A percentile compares a stretch with the other conserved stretches of the same genome.
These are phyloP conservation scores for Elanus axillaris DNA, from an alignment of 2,113 vertebrate genomes.

Conservation along the genomic window DNA sequence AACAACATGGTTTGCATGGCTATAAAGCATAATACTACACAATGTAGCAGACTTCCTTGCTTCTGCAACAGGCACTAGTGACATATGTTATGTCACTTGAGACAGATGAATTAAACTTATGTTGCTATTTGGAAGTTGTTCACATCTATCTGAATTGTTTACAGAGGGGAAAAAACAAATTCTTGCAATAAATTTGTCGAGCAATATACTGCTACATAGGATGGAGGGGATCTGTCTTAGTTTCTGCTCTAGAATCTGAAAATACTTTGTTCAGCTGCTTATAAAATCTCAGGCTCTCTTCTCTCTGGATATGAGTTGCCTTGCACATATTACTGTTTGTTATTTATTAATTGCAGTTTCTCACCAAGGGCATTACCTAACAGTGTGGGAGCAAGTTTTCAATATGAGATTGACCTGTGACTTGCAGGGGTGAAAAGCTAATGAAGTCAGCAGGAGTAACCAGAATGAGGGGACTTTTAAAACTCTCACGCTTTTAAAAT, in stretches of 20 bases:
- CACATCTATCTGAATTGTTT: constrained; percentile 57
- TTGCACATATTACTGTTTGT: background rate
- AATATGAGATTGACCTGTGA: background rate
- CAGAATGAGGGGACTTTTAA: background rate
- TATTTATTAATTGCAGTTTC: constrained; percentile 48
- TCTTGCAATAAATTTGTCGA: constrained; percentile 40
- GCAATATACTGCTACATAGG: background rate
- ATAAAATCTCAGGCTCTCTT: background rate
- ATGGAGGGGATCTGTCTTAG: background rate
- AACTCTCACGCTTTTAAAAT: background rate
- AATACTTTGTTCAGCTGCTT: background rate
- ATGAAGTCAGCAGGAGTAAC: background rate
- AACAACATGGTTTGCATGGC: background rate
- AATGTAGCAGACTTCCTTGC: background rate
- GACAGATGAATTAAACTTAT: constrained; percentile 61
- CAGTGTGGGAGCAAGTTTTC: background rate
- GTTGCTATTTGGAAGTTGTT: constrained; percentile 51
- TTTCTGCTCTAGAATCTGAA: background rate
- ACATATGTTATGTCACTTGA: constrained; percentile 55
- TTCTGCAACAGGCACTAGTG: constrained; percentile 4
- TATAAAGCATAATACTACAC: background rate
- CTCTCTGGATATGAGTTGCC: background rate
- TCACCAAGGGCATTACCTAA: background rate
- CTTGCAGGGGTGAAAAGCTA: constrained; percentile 17
- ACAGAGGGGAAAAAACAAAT: background rate